Evolutionary conservation across 2,888 invertebrate genomes (phyloP).

Genomic region (Hylaea fasciaria): DNA sequence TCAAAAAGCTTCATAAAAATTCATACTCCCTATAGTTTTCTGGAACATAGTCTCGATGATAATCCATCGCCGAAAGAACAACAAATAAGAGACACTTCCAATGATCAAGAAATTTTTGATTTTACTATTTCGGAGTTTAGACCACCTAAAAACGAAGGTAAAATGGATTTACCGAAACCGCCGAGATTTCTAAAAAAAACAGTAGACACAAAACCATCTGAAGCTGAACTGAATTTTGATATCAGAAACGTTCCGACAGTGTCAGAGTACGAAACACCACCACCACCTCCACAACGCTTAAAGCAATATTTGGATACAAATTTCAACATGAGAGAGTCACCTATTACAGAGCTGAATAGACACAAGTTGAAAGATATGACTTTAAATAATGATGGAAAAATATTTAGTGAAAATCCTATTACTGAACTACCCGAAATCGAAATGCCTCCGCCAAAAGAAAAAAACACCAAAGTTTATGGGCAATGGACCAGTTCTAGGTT

Average conservation of each 20-base stretch:
- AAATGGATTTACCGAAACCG: slow-evolving; percentile 58
- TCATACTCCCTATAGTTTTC: slow-evolving; percentile 53
- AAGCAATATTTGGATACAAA: slow-evolving; percentile 45
- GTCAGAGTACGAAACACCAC: slow-evolving; percentile 69
- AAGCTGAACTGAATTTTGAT: slow-evolving; percentile 37
- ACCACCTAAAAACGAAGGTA: slow-evolving; percentile 40
- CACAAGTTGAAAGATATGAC: slow-evolving; percentile 44
- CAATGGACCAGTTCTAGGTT: slow-evolving; percentile 75
- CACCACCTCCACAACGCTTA: slow-evolving; percentile 46
- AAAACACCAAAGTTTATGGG: slow-evolving; percentile 64
- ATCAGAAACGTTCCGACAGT: slow-evolving; percentile 50
- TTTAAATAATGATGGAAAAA: slow-evolving; percentile 15
- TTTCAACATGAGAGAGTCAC: slow-evolving; percentile 38
- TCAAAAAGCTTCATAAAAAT: slow-evolving; percentile 54
- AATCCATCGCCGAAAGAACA: slow-evolving; percentile 39
- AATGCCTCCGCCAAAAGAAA: slow-evolving; percentile 61
- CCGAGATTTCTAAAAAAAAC: slow-evolving; percentile 46
- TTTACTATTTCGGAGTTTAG: slow-evolving; percentile 38
- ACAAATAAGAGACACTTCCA: slow-evolving; percentile 35
- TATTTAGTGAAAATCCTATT: slow-evolving; percentile 32
- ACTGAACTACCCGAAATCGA: slow-evolving; percentile 58
- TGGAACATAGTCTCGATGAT: slow-evolving; percentile 57
- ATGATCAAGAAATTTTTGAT: slow-evolving; percentile 56
- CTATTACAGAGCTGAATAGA: slow-evolving; percentile 36
- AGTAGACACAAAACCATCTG: slow-evolving; percentile 31